A percentile compares a stretch with the other conserved stretches of the same genome.
These are phyloP conservation scores for Ictalurus furcatus DNA, from an alignment of 2,113 vertebrate species.

Conservation along the genomic window DNA sequence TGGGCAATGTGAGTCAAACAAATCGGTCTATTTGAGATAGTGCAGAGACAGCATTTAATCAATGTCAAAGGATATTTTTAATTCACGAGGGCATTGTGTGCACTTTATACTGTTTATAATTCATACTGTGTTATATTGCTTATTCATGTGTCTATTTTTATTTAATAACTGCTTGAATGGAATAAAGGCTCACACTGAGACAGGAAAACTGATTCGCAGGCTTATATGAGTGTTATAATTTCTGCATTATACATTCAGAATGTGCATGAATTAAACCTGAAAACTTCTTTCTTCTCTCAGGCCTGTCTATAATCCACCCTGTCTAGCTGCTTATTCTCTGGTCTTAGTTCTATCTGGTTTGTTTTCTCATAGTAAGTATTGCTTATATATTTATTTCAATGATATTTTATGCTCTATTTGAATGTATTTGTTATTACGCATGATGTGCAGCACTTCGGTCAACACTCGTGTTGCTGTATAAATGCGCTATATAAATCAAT, in stretches of 20 bases:
- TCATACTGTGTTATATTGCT: not conserved
- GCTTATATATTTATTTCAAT: too few species aligned
- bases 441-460: too few species aligned
- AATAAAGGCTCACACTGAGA: not conserved
- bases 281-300: too few species aligned
- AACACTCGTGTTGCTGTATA: too few species aligned
- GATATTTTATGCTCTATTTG: too few species aligned
- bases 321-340: too few species aligned
- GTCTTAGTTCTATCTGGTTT: too few species aligned
- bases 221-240: not conserved
- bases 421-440: too few species aligned
- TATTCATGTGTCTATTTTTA: slow-evolving; percentile 8
- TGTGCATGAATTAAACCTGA: not conserved
- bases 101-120: not conserved
- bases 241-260: not conserved
- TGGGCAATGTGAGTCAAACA: not conserved
- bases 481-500: too few species aligned
- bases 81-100: not conserved
- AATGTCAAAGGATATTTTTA: slow-evolving; percentile 4
- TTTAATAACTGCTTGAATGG: not conserved
- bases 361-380: too few species aligned
- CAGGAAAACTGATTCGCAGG: too few species aligned
- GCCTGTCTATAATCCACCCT: too few species aligned
- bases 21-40: not conserved
- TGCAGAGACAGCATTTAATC: slow-evolving; percentile 28